These are phyloP conservation scores for Pelecanoides urinatrix DNA, from an alignment of 2,113 vertebrate genomes.

Conservation along the genomic window DNA sequence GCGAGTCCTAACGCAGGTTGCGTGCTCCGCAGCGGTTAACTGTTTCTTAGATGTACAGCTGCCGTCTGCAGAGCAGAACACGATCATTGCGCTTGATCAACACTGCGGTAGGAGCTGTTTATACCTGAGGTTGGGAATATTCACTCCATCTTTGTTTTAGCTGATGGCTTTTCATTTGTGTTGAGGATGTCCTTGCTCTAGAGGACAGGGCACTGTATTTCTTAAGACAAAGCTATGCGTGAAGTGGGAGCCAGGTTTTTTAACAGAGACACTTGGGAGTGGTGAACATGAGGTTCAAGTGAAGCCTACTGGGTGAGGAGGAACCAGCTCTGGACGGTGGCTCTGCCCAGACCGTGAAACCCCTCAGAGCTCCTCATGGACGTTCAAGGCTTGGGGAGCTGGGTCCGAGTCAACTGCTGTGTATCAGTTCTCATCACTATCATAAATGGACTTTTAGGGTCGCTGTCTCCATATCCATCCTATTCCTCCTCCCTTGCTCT, in stretches of 20 bases:
- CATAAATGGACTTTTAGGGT: neutral
- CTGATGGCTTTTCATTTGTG: neutral
- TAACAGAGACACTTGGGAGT: neutral
- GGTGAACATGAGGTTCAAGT: neutral
- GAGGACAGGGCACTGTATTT: neutral
- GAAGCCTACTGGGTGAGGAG: neutral
- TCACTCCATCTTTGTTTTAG: neutral
- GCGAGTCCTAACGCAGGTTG: neutral
- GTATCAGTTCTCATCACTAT: accelerated
- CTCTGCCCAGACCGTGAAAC: neutral
- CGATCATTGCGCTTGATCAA: neutral
- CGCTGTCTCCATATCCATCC: neutral
- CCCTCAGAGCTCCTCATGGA: neutral
- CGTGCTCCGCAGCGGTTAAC: neutral
- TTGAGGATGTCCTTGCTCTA: neutral
- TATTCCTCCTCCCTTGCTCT: neutral
- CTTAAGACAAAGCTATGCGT: neutral
- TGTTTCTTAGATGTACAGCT: neutral
- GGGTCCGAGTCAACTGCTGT: neutral
- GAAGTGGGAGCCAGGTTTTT: neutral
- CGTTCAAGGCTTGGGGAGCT: neutral
- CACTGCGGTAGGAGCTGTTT: neutral
- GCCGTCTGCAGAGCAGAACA: neutral
- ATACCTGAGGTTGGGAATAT: neutral
- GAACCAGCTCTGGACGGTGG: neutral